A percentile compares a stretch with the other conserved stretches of the same genome.
These are phyloP conservation scores for Sebastes hubbsi DNA, from an alignment of 2,797 vertebrate species.

Conservation along the genomic window DNA sequence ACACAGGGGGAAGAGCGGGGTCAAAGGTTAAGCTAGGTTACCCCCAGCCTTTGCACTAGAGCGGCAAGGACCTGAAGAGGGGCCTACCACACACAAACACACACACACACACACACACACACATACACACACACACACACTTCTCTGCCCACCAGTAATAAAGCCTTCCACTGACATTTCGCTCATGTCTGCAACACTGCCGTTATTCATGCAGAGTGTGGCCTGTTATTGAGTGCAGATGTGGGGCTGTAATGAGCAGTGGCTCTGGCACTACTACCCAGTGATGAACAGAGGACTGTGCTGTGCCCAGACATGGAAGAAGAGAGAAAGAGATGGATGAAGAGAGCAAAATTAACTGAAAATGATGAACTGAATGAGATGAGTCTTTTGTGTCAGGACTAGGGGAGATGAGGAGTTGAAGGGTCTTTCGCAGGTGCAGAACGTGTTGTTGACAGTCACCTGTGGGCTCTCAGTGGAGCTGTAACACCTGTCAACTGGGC, in stretches of 20 bases:
- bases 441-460: conserved; percentile 34
- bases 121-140: conserved; percentile 35
- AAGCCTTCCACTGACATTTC: conserved; percentile 78
- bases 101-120: conserved; percentile 24
- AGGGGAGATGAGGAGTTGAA: background rate
- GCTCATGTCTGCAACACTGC: conserved; percentile 81
- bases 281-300: conserved; percentile 69
- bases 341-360: conserved; percentile 24
- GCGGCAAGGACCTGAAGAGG: conserved; percentile 38
- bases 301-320: conserved; percentile 57
- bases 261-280: conserved; percentile 49
- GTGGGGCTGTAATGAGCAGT: conserved; percentile 79
- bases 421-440: conserved; percentile 68
- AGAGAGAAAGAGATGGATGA: conserved; percentile 37
- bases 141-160: conserved; percentile 70
- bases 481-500: background rate
- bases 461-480: conserved; percentile 37
- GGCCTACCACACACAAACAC: conserved; percentile 36
- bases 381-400: conserved; percentile 30
- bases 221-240: conserved; percentile 82
- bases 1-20: conserved; percentile 74
- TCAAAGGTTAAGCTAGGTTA: conserved; percentile 77
- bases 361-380: conserved; percentile 38
- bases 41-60: conserved; percentile 55
- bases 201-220: conserved; percentile 78